Evolutionary conservation across 2,888 invertebrate genomes (phyloP), one percentile per base, ranked within the genome.

Genomic region (Heteropelma amictum): DNA sequence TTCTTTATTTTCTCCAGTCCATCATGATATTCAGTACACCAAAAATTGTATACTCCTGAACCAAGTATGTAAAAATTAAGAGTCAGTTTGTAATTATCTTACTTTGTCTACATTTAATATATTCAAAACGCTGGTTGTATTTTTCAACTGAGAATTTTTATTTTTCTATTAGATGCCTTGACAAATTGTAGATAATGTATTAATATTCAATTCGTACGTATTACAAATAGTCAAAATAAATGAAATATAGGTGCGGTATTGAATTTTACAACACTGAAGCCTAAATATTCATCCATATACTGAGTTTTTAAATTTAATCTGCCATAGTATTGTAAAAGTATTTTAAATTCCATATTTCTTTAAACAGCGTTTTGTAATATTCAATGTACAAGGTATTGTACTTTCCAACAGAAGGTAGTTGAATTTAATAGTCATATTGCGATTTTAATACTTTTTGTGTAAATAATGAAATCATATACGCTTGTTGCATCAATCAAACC

Each of bases 341-440:
- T 51, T 51, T 51, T 14, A 28, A 51, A 51, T 51, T 51, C 28
- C 51, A 51, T 51, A 28, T 12, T 51, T 51, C 3, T 51, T 51
- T 26, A 28, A 28, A 51, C 17, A 51, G 30, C 28, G 28, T 51
- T 51, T 51, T 51, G 14, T 17, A 51, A 51, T 28, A 51, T 51
- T 28, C 28, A 28, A 51, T 51, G 51, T 51, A 51, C 17, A 26
- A 26, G 51, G 12, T 51, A 51, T 12, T 28, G 12, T 8, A 51
- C 51, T 51, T 28, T 51, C 28, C 28, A 51, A 51, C 21, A 17
- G 26, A 51, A 12, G 12, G 12, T 8, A 51, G 51, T 26, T 51
- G 28, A 26, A 51, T 28, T 28, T 51, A 51, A 28, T 51, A 51
- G 17, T 30, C 12, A 30, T 51, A 30, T 51, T 51, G 51, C 17